These are phyloP conservation scores for Poecile atricapillus DNA, from an alignment of 2,113 vertebrate species.

Conservation along the genomic window DNA sequence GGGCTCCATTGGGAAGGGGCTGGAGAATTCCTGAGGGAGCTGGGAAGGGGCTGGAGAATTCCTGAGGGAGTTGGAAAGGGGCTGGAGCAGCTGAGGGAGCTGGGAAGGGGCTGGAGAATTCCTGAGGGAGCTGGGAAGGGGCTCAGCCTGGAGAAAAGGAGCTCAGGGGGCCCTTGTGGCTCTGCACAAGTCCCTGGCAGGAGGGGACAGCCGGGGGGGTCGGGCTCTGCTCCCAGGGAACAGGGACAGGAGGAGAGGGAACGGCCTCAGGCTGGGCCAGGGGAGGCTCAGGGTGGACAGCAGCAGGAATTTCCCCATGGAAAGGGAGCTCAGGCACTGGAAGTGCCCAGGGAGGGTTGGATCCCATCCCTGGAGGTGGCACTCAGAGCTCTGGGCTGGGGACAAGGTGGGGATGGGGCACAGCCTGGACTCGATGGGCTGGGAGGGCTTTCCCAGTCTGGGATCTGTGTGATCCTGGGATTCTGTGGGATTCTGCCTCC, in stretches of 20 bases:
- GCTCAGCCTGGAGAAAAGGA: background rate
- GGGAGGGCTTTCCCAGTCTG: background rate
- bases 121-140: background rate
- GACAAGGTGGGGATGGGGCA: fast-evolving
- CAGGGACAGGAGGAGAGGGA: background rate
- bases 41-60: background rate
- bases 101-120: background rate
- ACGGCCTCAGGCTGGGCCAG: background rate
- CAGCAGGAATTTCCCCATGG: background rate
- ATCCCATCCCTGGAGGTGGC: background rate
- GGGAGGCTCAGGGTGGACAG: background rate
- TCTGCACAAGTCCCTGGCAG: background rate
- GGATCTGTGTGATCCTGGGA: background rate
- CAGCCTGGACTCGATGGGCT: fast-evolving
- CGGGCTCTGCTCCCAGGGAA: background rate
- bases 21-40: background rate
- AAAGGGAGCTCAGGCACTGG: background rate
- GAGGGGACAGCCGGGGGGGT: background rate
- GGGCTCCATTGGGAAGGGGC: background rate
- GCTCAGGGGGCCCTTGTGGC: background rate
- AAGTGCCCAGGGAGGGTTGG: background rate
- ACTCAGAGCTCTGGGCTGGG: background rate
- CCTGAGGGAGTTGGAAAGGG: background rate
- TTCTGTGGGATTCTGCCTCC: background rate
- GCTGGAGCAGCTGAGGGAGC: background rate